phyloP scores from a whole-genome alignment of 2,888 invertebrate species.

The Callyntrura sp. region DNA sequence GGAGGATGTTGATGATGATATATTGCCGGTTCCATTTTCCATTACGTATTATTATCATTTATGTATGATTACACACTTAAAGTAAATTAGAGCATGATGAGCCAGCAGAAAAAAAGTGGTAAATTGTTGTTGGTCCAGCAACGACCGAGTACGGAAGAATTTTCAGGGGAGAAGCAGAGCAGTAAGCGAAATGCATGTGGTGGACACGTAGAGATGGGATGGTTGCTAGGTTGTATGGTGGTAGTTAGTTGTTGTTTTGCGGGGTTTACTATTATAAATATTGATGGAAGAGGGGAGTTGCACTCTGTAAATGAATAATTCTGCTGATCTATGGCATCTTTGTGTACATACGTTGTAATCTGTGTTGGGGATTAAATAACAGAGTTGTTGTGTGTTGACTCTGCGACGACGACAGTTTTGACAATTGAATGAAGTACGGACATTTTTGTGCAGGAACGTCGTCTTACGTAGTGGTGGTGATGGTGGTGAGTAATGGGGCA shows the following conservation, averaged over 20 bases:
- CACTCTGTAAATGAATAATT: slow-evolving; percentile 11
- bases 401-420: neutral
- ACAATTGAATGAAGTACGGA: neutral
- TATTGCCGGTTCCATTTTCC: slow-evolving; percentile 25
- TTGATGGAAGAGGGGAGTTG: slow-evolving; percentile 52
- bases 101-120: slow-evolving; percentile 41
- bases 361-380: neutral
- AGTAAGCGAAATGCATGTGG: neutral
- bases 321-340: neutral
- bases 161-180: neutral
- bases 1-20: slow-evolving; percentile 7
- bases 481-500: neutral
- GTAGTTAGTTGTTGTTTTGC: neutral
- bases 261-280: slow-evolving; percentile 14
- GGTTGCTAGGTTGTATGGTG: too few relatives aligned
- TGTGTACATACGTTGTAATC: too few relatives aligned
- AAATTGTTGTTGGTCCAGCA: neutral
- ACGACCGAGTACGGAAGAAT: neutral
- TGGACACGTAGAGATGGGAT: neutral
- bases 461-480: neutral
- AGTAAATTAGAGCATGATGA: slow-evolving; percentile 62
- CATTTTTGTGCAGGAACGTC: neutral
- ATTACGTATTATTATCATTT: slow-evolving; percentile 18
- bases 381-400: slow-evolving; percentile 15
- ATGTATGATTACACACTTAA: neutral